Base-by-base conservation (phyloP, 2,888 invertebrate genomes). In the Chrysotoxum bicinctum region DNA sequence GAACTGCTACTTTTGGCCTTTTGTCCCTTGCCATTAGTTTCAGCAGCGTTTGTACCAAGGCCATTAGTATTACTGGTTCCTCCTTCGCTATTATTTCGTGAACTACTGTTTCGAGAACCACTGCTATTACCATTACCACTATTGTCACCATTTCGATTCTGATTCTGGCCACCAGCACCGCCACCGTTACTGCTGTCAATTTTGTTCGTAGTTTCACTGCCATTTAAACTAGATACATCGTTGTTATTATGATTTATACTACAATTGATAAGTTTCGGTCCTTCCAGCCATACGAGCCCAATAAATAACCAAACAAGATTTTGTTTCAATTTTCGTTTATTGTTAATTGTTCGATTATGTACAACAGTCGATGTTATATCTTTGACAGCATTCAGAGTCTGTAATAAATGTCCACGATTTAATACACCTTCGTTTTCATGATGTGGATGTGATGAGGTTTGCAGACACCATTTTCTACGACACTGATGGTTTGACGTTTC, bases 221-320 rank as follows among this genome's bases (percentile, higher is more conserved):
- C 84, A 75, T 26, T 85, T 35, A 66, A 72, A 54, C 66, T 87
- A 62, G 58, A 88, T 23, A 78, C 74, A 19, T 87, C 87, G 6
- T 87, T 87, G 50, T 80, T 89, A 21, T 88, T 88, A 23, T 87
- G 87, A 56, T 89, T 88, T 12, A 89, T 88, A 84, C 89, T 90
- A 87, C 91, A 90, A 79, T 89, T 90, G 30, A 90, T 90, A 19
- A 91, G 86, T 68, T 91, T 90, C 14, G 89, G 89, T 52, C 90
- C 89, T 84, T 91, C 91, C 19, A 91, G 88, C 91, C 91, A 91
- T 32, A 92, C 89, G 0, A 91, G 87, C 0, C 91, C 90, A 73
- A 91, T 91, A 4, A 91, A 87, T 14, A 91, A 72, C 91, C 91
- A 91, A 1, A 91, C 88, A 16, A 91, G 88, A 80, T 91, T 90